A percentile compares a stretch with the other conserved stretches of the same genome.
Conservation (phyloP, 2,888 invertebrate species). For the Aelia acuminata region DNA sequence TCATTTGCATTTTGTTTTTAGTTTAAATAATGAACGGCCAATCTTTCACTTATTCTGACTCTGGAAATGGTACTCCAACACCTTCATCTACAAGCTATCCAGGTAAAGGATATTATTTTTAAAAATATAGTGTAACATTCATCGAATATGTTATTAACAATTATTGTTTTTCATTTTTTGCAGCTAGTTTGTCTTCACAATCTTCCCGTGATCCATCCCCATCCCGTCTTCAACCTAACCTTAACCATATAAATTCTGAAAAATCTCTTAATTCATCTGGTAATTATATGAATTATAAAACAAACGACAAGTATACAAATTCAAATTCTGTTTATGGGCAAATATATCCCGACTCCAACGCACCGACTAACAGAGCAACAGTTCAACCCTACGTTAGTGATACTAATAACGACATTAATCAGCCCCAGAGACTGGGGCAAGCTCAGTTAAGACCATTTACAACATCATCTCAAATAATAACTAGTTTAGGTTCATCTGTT, state of each 20-base stretch:
- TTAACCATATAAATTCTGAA: slow-evolving; percentile 64
- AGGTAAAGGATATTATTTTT: slow-evolving; percentile 60
- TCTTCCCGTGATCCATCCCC: slow-evolving; percentile 72
- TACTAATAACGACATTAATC: slow-evolving; percentile 53
- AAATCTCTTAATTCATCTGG: slow-evolving; percentile 58
- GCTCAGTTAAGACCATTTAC: slow-evolving; percentile 34
- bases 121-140: background rate
- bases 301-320: slow-evolving; percentile 50
- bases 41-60: slow-evolving; percentile 64
- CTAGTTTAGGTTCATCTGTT: slow-evolving; percentile 23
- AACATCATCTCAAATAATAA: slow-evolving; percentile 50
- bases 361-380: slow-evolving; percentile 15
- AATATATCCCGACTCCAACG: slow-evolving; percentile 28
- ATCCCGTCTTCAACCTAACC: slow-evolving; percentile 62
- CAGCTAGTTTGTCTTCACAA: slow-evolving; percentile 70
- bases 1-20: slow-evolving; percentile 9
- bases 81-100: slow-evolving; percentile 66
- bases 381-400: slow-evolving; percentile 17
- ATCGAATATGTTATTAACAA: slow-evolving; percentile 14
- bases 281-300: slow-evolving; percentile 58
- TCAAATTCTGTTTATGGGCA: slow-evolving; percentile 53
- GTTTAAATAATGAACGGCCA: slow-evolving; percentile 65
- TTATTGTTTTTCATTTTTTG: slow-evolving; percentile 61
- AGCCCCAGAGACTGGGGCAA: slow-evolving; percentile 35
- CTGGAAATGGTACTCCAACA: slow-evolving; percentile 65